Evolutionary conservation across 2,113 vertebrate genomes (phyloP).

Genomic region (Dasypus novemcinctus): DNA sequence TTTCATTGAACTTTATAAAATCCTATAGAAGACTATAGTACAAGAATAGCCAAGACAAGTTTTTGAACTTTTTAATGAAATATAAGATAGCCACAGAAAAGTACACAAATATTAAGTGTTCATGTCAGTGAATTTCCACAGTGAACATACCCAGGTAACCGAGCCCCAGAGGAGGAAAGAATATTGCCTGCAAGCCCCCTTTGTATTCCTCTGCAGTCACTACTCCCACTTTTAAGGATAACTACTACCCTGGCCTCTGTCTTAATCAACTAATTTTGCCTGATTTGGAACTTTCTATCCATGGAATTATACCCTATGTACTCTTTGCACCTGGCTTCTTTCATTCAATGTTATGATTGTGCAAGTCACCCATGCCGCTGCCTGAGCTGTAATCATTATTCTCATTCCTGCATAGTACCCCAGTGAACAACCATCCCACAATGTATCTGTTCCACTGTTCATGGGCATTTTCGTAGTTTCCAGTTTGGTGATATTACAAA

Average conservation of each 20-base stretch:
- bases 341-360: not conserved
- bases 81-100: not conserved
- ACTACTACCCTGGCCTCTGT: not conserved
- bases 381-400: rapidly evolving
- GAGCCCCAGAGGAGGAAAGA: not conserved
- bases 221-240: not conserved
- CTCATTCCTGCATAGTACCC: not conserved
- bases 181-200: not conserved
- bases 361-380: not conserved
- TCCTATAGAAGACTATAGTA: not conserved
- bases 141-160: not conserved
- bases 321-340: not conserved
- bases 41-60: not conserved
- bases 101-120: not conserved
- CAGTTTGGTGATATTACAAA: not conserved
- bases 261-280: not conserved
- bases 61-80: not conserved
- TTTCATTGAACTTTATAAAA: not conserved
- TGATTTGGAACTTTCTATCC: not conserved
- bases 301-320: not conserved
- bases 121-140: not conserved
- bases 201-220: not conserved
- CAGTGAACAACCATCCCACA: rapidly evolving
- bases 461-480: not conserved
- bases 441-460: not conserved